Base-by-base conservation (phyloP, 2,113 vertebrate species). In the Danionella cerebrum region DNA sequence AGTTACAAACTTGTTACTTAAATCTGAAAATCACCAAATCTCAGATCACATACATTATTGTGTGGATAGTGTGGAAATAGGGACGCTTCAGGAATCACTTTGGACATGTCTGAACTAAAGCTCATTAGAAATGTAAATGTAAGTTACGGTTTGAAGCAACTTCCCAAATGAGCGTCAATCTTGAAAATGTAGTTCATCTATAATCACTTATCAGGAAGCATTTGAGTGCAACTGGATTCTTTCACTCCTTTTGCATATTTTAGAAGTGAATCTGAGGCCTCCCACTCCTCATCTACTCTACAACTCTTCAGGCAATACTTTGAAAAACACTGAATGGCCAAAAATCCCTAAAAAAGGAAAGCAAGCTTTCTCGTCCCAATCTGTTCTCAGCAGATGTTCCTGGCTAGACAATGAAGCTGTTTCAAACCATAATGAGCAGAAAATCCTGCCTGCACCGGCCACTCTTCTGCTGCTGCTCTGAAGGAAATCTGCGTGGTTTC, bases 341-440 rank as follows among this genome's bases (percentile, higher is more conserved):
- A 33, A 59, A 69, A 66, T 69, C 67, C 19, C 38, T 41, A 24
- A 27, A 45, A 41, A 75, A 82, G 11, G 52, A 69, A 70, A 60
- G 29, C 65, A 66, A 68, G 65, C 75, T 79, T 79, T 76, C 66
- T 72, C 65, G 70, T 81, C 75, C 76, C 84, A 85, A 83, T 87
- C 83, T 84, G 81, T 78, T 84, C 76, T 71, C 76, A 73, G 78
- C 84, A 86, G 80, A 85, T 84, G 84, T 70, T 71, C 77, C 80
- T 81, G 78, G 67, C 58, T 67, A 85, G 78, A 86, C 84, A 83
- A 84, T 82, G 73, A 75, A 72, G 66, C 78, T 78, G 76, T 82
- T 82, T 86, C 87, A 77, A 79, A 82, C 82, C 74, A 76, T 81
- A 84, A 83, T 81, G 84, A 84, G 84, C 79, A 79, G 80, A 84